Base-by-base conservation (phyloP, 2,888 invertebrate genomes). In the Protonemura montana region DNA sequence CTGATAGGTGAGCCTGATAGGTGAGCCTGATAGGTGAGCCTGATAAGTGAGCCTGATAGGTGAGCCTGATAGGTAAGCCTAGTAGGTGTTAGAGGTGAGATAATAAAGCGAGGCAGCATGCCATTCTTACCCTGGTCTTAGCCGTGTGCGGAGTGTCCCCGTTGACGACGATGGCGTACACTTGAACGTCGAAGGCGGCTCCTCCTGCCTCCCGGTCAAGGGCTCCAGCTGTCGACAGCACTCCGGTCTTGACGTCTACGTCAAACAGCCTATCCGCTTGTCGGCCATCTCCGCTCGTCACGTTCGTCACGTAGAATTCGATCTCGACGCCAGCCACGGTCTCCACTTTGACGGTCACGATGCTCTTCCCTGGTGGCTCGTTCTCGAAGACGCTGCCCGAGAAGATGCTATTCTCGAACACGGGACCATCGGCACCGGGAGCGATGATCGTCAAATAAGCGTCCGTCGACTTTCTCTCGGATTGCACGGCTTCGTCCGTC, bases 261-360 rank as follows among this genome's bases (percentile, higher is more conserved):
- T 97, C 97, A 91, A 99, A 99, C 89, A 97, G 93, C 90, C 97
- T 94, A 92, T 97, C 97, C 90, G 97, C 96, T 92, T 96, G 96
- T 89, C 93, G 93, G 88, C 95, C 95, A 88, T 92, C 93, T 88
- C 91, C 92, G 90, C 94, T 94, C 16, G 92, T 92, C 88, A 93
- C 91, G 88, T 92, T 92, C 89, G 97, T 97, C 91, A 98, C 96
- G 92, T 97, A 98, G 92, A 97, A 98, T 91, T 97, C 97, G 91
- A 98, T 94, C 89, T 94, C 94, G 86, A 94, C 94, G 86, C 92
- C 92, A 42, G 90, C 89, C 89, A 93, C 27, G 93, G 94, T 93
- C 89, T 94, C 94, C 89, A 97, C 97, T 88, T 93, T 94, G 89
- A 98, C 95, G 89, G 95, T 95, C 89, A 97, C 91, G 89, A 98